Evolutionary conservation across 64 coral and sea anemone genomes (phyloP).

Genomic region (Porites australiensis): DNA sequence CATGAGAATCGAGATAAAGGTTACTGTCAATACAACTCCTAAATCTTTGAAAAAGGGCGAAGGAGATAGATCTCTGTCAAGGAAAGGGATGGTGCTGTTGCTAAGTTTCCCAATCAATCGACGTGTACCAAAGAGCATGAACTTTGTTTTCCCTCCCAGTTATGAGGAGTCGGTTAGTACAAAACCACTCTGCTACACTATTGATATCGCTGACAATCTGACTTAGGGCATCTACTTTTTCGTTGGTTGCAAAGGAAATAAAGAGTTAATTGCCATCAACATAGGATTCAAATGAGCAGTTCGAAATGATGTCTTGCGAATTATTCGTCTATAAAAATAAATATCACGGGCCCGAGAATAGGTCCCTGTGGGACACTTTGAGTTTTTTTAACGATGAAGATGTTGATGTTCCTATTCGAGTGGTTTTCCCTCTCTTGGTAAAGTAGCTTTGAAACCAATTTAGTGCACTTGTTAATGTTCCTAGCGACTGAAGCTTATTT

Average conservation of each 20-base stretch:
- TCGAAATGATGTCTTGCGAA: background rate
- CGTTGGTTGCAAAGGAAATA: background rate
- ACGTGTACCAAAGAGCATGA: no score
- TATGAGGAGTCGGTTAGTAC: background rate
- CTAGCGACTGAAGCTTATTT: no score
- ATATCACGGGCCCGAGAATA: background rate
- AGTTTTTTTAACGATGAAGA: no score
- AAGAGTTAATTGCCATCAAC: background rate
- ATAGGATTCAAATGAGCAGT: slow-evolving; percentile 7
- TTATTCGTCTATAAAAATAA: slow-evolving; percentile 7
- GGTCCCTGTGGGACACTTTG: no score
- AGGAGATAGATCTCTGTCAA: no score
- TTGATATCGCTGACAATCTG: background rate
- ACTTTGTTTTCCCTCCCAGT: no score
- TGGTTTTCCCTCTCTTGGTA: no score
- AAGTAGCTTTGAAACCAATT: no score
- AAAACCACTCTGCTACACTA: slow-evolving; percentile 19
- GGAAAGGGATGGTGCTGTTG: no score
- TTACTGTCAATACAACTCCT: background rate
- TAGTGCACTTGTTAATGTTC: no score
- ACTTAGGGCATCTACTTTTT: background rate
- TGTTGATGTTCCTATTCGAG: no score
- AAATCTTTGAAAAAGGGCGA: background rate
- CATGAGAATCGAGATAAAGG: background rate
- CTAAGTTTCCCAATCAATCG: no score